These are phyloP conservation scores for Pseudomyrmex gracilis DNA, from an alignment of 1,140 invertebrate species.

Conservation along the genomic window DNA sequence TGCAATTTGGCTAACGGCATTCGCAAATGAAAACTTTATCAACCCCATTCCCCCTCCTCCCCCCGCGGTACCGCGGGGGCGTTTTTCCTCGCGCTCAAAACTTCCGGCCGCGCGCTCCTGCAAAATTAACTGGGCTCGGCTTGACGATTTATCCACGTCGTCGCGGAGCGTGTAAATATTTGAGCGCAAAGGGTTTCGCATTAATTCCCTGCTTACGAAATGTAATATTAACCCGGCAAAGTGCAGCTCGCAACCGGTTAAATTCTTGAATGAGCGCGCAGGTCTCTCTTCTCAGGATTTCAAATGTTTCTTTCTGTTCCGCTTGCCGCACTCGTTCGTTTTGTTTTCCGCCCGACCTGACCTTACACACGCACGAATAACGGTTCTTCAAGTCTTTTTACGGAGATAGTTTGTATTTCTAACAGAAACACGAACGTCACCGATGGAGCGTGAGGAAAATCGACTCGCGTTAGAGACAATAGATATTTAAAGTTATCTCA, in stretches of 20 bases:
- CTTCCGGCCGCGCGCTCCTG: slow-evolving; percentile 53
- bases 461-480: too few species aligned
- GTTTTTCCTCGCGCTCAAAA: slow-evolving; percentile 51
- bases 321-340: not conserved
- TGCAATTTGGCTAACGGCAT: slow-evolving; percentile 56
- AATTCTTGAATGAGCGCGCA: slow-evolving; percentile 35
- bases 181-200: slow-evolving; percentile 55
- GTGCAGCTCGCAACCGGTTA: slow-evolving; percentile 37
- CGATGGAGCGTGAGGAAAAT: too few species aligned
- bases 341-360: not conserved
- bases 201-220: slow-evolving; percentile 60
- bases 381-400: not conserved
- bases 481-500: too few species aligned
- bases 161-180: slow-evolving; percentile 59
- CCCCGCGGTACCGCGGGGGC: slow-evolving; percentile 16
- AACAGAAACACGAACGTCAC: not conserved
- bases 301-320: slow-evolving; percentile 11
- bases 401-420: not conserved
- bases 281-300: not conserved
- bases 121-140: slow-evolving; percentile 43
- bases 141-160: slow-evolving; percentile 62
- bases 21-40: slow-evolving; percentile 62
- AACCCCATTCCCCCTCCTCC: too few species aligned
- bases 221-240: slow-evolving; percentile 58
- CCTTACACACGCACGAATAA: not conserved